Evolutionary conservation across 2,888 invertebrate genomes (phyloP).

Genomic region (Scaptomyza parva): DNA sequence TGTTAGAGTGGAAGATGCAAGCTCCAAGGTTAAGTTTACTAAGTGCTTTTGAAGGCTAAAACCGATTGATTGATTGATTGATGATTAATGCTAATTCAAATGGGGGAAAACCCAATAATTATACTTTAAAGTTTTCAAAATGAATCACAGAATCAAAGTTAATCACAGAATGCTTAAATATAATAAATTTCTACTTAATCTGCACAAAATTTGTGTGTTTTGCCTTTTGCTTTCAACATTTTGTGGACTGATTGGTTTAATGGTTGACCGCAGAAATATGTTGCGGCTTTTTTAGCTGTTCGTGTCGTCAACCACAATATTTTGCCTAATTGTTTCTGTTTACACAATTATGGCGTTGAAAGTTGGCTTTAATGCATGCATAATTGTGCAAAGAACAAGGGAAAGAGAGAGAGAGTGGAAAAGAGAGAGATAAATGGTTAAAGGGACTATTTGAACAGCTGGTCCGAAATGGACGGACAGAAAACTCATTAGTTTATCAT

Average conservation of each 20-base stretch:
- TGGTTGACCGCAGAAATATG: background rate
- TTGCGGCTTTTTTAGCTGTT: background rate
- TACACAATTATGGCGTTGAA: conserved; percentile 22
- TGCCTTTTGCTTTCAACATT: too few relatives aligned
- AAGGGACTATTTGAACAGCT: background rate
- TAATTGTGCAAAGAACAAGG: conserved; percentile 10
- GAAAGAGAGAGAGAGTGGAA: background rate
- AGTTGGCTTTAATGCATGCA: conserved; percentile 29
- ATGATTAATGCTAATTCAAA: too few relatives aligned
- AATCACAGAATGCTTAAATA: too few relatives aligned
- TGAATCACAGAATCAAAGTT: too few relatives aligned
- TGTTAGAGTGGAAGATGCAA: background rate
- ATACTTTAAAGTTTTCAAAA: too few relatives aligned
- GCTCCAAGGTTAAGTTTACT: background rate
- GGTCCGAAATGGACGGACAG: background rate
- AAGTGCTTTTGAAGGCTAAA: background rate
- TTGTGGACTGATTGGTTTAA: background rate
- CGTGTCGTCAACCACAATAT: conserved; percentile 17
- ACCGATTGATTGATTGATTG: too few relatives aligned
- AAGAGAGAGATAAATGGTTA: too few relatives aligned
- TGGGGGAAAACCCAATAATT: too few relatives aligned
- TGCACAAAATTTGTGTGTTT: too few relatives aligned
- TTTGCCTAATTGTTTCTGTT: conserved; percentile 14
- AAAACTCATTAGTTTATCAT: conserved; percentile 46
- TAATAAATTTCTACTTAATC: too few relatives aligned